Conservation (phyloP, 1,140 invertebrate genomes). For the Laupala kohalensis region DNA sequence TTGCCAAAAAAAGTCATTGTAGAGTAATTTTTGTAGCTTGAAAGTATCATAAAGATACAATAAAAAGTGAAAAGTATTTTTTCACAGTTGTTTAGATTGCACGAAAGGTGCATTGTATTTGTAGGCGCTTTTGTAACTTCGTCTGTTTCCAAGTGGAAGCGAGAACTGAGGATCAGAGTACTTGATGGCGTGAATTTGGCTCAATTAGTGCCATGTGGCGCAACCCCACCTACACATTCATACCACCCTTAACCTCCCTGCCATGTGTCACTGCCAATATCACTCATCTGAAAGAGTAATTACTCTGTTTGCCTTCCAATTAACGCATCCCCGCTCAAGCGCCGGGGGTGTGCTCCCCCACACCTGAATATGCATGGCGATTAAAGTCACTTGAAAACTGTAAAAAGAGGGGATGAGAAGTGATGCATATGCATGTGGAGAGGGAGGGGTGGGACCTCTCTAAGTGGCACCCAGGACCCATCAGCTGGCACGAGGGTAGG, state of each 20-base stretch:
- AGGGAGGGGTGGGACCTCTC: too few relatives aligned
- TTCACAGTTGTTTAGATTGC: too few relatives aligned
- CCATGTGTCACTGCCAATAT: neutral
- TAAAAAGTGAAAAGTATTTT: too few relatives aligned
- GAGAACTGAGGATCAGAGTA: too few relatives aligned
- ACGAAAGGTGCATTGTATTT: too few relatives aligned
- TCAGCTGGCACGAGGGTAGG: neutral
- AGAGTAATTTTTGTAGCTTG: too few relatives aligned
- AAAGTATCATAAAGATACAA: too few relatives aligned
- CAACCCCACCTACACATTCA: neutral
- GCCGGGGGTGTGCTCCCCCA: neutral
- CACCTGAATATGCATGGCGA: neutral
- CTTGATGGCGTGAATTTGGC: neutral
- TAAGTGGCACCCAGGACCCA: neutral
- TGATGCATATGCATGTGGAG: neutral
- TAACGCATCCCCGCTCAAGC: neutral
- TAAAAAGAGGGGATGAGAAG: too few relatives aligned
- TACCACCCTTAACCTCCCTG: neutral
- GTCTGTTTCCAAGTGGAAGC: too few relatives aligned
- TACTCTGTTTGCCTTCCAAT: neutral
- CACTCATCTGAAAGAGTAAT: neutral
- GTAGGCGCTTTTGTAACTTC: too few relatives aligned
- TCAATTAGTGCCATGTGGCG: neutral
- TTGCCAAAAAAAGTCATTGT: too few relatives aligned
- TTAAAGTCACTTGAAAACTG: neutral